Base-by-base conservation (phyloP, 1,140 invertebrate genomes). In the Eriocheir sinensis region DNA sequence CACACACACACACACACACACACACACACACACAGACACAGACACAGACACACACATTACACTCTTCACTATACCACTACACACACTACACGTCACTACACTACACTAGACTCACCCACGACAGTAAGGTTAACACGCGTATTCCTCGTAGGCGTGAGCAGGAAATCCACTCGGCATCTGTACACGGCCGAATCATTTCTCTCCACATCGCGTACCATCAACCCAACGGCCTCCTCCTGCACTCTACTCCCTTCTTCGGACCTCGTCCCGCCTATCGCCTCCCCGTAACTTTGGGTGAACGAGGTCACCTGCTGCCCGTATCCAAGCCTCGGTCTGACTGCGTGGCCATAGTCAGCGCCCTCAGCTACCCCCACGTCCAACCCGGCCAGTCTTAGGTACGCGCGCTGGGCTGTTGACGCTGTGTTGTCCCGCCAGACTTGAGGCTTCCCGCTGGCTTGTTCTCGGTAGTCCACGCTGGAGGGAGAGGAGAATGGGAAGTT, bases 111-210 rank as follows among this genome's bases (percentile, higher is more conserved):
- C 98, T 98, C 97, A 99, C 98, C 98, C 96, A 99, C 97, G 96
- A 99, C 97, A 92, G 98, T 98, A 90, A 99, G 97, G 96, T 98
- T 98, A 95, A 99, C 98, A 95, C 97, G 97, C 96, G 98, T 98
- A 96, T 99, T 99, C 95, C 98, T 97, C 0, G 98, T 99, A 2
- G 98, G 98, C 0, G 98, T 98, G 96, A 98, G 98, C 79, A 98
- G 97, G 96, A 98, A 99, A 96, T 99, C 98, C 38, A 99, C 98
- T 93, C 98, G 97, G 96, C 98, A 99, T 30, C 97, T 93, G 94
- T 96, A 97, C 38, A 96, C 94, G 9, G 96, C 96, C 15, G 96
- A 96, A 81, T 96, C 94, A 3, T 85, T 88, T 15, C 81, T 12
- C 30, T 89, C 88, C 30, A 95, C 94, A 38, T 95, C 88, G 4